These are phyloP conservation scores for Spodoptera littoralis DNA, from an alignment of 2,888 invertebrate genomes.

Conservation along the genomic window DNA sequence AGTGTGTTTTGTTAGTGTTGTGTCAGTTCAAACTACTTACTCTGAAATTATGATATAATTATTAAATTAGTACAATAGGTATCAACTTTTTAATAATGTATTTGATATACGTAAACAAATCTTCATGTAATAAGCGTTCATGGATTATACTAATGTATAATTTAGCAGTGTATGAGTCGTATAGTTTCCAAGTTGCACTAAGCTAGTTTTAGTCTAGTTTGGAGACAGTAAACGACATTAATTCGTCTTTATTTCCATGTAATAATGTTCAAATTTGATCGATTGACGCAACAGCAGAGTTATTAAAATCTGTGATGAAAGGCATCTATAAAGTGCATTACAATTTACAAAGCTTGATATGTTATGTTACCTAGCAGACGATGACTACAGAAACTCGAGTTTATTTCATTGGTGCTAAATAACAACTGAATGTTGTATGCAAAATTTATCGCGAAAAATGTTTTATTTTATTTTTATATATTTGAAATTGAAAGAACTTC, in stretches of 20 bases:
- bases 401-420: slow-evolving; percentile 61
- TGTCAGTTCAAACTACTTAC: slow-evolving; percentile 42
- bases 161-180: slow-evolving; percentile 40
- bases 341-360: slow-evolving; percentile 28
- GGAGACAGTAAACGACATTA: slow-evolving; percentile 59
- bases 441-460: slow-evolving; percentile 40
- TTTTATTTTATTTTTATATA: slow-evolving; percentile 43
- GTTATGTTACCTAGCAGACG: slow-evolving; percentile 33
- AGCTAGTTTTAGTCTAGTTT: slow-evolving; percentile 68
- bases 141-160: slow-evolving; percentile 39
- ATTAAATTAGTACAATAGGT: slow-evolving; percentile 9
- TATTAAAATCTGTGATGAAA: slow-evolving; percentile 54
- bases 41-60: slow-evolving; percentile 35
- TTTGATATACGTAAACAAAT: slow-evolving; percentile 11
- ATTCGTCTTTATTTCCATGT: slow-evolving; percentile 13
- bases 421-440: slow-evolving; percentile 30
- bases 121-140: slow-evolving; percentile 21
- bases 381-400: slow-evolving; percentile 21
- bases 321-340: slow-evolving; percentile 49
- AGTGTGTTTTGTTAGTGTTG: slow-evolving; percentile 55
- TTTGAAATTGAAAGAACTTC: slow-evolving; percentile 12
- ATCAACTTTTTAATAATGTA: slow-evolving; percentile 24
- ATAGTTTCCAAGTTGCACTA: slow-evolving; percentile 69
- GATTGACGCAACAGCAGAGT: slow-evolving; percentile 44
- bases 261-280: slow-evolving; percentile 22